A percentile compares a stretch with the other conserved stretches of the same genome.
phyloP scores from a whole-genome alignment of 1,140 invertebrate species.

The Arion vulgaris region DNA sequence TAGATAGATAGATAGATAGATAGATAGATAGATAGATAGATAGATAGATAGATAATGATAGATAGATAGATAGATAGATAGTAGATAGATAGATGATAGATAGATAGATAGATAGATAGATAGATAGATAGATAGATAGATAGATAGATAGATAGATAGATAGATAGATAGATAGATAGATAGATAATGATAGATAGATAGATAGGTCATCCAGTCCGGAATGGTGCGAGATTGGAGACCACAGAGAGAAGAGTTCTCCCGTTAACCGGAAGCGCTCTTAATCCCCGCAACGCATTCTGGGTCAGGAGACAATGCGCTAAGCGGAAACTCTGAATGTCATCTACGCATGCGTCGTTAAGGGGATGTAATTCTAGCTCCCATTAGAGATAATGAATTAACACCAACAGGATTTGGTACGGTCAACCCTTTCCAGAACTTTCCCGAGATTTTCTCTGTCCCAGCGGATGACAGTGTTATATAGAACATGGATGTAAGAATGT shows the following conservation, averaged over 20 bases:
- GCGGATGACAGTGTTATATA: neutral
- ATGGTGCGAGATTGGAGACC: neutral
- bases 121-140: conserved; percentile 8
- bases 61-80: neutral
- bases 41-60: neutral
- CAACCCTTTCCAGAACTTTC: neutral
- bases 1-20: neutral
- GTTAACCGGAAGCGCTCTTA: neutral
- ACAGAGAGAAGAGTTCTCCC: neutral
- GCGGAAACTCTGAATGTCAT: neutral
- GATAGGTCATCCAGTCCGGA: neutral
- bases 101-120: conserved; percentile 8
- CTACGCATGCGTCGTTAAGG: neutral
- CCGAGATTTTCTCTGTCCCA: neutral
- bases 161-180: conserved; percentile 5
- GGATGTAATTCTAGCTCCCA: neutral
- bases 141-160: conserved; percentile 8
- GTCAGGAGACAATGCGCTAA: neutral
- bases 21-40: neutral
- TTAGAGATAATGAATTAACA: neutral
- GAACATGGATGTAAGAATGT: neutral
- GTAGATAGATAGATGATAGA: neutral
- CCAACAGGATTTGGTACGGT: neutral
- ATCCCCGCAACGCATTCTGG: neutral
- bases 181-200: neutral